Conservation (phyloP, 2,888 invertebrate species). For the Thysanoteuthis rhombus region DNA sequence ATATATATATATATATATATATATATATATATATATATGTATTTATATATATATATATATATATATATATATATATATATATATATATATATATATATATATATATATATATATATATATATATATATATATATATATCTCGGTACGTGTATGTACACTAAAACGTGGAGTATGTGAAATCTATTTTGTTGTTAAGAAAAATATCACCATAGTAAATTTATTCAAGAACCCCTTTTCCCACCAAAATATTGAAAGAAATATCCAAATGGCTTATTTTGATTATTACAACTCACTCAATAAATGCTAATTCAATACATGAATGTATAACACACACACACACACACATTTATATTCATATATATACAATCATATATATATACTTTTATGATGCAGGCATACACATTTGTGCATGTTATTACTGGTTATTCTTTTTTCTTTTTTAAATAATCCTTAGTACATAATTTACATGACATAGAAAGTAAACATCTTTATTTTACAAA, state of each 20-base stretch:
- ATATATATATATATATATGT: neutral
- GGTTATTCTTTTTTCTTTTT: neutral
- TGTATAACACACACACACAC: neutral
- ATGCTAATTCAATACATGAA: no score
- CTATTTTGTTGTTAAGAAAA: no score
- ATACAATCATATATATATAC: constrained; percentile 17
- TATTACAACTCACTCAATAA: no score
- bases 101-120: constrained; percentile 21
- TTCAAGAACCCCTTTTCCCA: no score
- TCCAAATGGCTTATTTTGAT: no score
- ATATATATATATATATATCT: constrained; percentile 26
- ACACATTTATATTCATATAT: neutral
- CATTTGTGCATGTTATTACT: neutral
- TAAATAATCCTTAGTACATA: no score
- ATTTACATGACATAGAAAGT: neutral
- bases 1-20: neutral
- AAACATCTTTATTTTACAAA: neutral
- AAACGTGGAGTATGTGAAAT: no score
- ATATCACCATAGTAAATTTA: no score
- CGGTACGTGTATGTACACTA: no score
- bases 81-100: constrained; percentile 13
- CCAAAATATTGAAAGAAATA: no score
- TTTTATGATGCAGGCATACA: no score
- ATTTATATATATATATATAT: neutral
- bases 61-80: neutral